A percentile compares a stretch with the other conserved stretches of the same genome.
These are phyloP conservation scores for Petrocephalus zakoni DNA, from an alignment of 2,113 vertebrate genomes.

Conservation along the genomic window DNA sequence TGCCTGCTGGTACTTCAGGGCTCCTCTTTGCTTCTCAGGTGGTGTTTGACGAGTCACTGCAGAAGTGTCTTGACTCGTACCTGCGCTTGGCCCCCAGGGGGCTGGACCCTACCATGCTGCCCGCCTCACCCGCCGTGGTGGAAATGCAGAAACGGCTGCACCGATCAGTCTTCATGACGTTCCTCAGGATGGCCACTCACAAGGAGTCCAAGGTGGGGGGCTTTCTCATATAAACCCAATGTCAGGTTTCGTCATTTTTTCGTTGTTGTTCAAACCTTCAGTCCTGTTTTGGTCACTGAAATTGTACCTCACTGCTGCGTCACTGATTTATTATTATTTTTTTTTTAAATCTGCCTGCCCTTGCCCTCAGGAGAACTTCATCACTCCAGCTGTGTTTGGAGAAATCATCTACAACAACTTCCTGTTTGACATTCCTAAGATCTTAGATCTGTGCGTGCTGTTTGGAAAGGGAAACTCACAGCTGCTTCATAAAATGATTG, in stretches of 20 bases:
- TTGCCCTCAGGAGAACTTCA: slow-evolving; percentile 75
- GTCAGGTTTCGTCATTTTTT: background rate
- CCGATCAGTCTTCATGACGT: slow-evolving; percentile 75
- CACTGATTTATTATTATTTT: background rate
- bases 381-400: slow-evolving; percentile 84
- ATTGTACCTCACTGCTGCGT: background rate
- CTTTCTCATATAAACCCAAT: background rate
- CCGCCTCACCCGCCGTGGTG: slow-evolving; percentile 57
- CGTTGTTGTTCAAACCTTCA: background rate
- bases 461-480: slow-evolving; percentile 86
- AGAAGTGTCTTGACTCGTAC: slow-evolving; percentile 89
- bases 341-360: background rate
- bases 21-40: slow-evolving; percentile 61
- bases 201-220: slow-evolving; percentile 86
- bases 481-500: slow-evolving; percentile 93
- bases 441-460: slow-evolving; percentile 90
- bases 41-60: slow-evolving; percentile 87
- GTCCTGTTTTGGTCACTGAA: background rate
- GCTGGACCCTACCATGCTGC: slow-evolving; percentile 58
- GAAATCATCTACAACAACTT: slow-evolving; percentile 95
- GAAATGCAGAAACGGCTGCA: slow-evolving; percentile 76
- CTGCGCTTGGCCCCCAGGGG: slow-evolving; percentile 72
- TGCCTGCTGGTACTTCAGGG: background rate
- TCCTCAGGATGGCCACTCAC: slow-evolving; percentile 93
- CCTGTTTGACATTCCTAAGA: slow-evolving; percentile 95